Conservation (phyloP, 2,113 vertebrate species). For the Paratilapia polleni region DNA sequence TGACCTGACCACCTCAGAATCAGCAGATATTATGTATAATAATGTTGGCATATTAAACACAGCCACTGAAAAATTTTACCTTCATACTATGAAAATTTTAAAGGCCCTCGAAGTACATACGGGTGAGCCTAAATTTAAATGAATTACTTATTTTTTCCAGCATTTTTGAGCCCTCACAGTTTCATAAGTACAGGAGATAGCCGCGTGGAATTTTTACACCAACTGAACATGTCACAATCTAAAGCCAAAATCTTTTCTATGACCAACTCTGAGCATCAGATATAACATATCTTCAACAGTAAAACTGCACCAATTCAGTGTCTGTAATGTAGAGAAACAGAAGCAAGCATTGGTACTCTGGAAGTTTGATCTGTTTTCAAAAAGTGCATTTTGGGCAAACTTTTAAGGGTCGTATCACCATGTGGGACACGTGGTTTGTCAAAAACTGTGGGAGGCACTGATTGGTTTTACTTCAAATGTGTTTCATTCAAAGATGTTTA, state of each 20-base stretch:
- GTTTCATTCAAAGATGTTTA: not conserved
- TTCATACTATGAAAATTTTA: not conserved
- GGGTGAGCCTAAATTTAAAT: too few relatives aligned
- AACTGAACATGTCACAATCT: too few relatives aligned
- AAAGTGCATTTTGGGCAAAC: not conserved
- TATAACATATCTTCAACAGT: not conserved
- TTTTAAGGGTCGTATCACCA: not conserved
- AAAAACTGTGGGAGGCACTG: not conserved
- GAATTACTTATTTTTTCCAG: too few relatives aligned
- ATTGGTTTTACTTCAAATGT: not conserved
- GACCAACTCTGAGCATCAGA: too few relatives aligned
- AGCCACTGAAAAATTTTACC: fast-evolving
- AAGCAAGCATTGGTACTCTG: not conserved
- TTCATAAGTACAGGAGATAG: not conserved
- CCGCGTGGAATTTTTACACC: not conserved
- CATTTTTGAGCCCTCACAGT: not conserved
- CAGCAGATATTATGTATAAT: not conserved
- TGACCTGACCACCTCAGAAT: not conserved
- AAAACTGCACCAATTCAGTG: not conserved
- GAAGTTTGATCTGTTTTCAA: not conserved
- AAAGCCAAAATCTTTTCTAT: not conserved
- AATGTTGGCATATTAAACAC: not conserved
- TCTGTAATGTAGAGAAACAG: not conserved
- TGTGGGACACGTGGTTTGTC: not conserved
- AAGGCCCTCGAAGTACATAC: not conserved